Evolutionary conservation across 1,140 invertebrate species (phyloP).

Genomic region (Lepidurus apus): DNA sequence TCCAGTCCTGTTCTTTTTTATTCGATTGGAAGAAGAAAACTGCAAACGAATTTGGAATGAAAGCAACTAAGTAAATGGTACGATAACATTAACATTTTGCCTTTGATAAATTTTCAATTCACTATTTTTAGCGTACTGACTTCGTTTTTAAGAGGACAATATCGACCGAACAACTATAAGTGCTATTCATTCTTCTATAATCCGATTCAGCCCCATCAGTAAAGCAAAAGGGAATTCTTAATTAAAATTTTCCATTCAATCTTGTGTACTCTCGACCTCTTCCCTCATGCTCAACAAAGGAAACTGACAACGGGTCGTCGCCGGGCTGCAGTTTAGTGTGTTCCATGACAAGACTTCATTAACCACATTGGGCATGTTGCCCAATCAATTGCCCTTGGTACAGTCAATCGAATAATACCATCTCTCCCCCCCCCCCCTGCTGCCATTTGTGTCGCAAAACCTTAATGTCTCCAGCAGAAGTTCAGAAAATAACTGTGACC

Average conservation of each 20-base stretch:
- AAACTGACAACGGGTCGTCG: background rate
- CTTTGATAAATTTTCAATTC: no score
- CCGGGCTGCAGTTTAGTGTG: background rate
- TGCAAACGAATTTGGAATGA: no score
- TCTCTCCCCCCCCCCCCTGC: background rate
- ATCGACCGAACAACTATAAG: background rate
- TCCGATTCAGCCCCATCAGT: background rate
- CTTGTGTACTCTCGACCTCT: background rate
- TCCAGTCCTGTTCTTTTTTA: no score
- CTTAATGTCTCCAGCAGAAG: background rate
- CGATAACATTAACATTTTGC: no score
- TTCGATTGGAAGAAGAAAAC: no score
- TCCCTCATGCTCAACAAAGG: background rate
- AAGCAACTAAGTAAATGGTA: no score
- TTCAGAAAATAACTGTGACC: background rate
- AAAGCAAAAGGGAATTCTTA: background rate
- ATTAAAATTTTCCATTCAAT: slow-evolving; percentile 2
- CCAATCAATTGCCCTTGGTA: slow-evolving; percentile 2
- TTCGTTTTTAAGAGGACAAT: no score
- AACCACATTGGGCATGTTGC: slow-evolving; percentile 14
- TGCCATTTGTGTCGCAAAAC: background rate
- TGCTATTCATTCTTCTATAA: background rate
- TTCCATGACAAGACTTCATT: slow-evolving; percentile 15
- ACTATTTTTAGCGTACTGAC: no score
- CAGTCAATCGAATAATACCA: background rate